Evolutionary conservation across 2,113 vertebrate genomes (phyloP), one percentile per base, ranked within the genome.

Genomic region (Mola mola): DNA sequence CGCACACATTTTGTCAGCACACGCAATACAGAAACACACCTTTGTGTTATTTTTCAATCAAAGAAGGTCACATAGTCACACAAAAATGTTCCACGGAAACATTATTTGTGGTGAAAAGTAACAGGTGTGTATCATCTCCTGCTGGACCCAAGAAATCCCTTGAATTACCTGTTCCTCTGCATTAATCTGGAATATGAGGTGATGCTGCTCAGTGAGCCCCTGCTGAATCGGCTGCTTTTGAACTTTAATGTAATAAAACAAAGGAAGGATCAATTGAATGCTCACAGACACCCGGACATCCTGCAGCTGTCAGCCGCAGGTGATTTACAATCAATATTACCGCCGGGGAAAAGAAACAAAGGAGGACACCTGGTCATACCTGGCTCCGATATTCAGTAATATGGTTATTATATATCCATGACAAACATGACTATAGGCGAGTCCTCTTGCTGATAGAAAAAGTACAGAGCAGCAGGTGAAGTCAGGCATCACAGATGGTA

Each of bases 401-500:
- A 52, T 49, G 31, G 57, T 57, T 12, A 25, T 59, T 53, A 59
- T n/a, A 59, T n/a, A 63, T 59, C 52, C 51, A 53, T 40, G 53
- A 47, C 37, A 71, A 63, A 69, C 40, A 46, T 16, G 53, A 31
- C 5, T 31, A 16, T 15, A 55, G 22, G 46, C 49, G 58, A 41
- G 55, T 37, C 70, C 73, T 75, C 74, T 52, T 34, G 48, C 37
- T 8, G 2, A 58, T 82, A 73, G 52, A 82, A 83, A 82, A 52
- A 59, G n/a, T 56, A 66, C 1, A 37, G 79, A 84, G 86, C 82
- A 85, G 78, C 85, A 77, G 68, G 31, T 71, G 66, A 69, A 76
- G 66, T 83, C 71, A 58, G 61, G 79, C 75, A 79, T 88, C 69
- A 61, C 44, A 49, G 78, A 77, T 85, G 81, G 76, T 70, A 57